Conservation (phyloP, 2,113 vertebrate genomes). For the Alosa alosa region DNA sequence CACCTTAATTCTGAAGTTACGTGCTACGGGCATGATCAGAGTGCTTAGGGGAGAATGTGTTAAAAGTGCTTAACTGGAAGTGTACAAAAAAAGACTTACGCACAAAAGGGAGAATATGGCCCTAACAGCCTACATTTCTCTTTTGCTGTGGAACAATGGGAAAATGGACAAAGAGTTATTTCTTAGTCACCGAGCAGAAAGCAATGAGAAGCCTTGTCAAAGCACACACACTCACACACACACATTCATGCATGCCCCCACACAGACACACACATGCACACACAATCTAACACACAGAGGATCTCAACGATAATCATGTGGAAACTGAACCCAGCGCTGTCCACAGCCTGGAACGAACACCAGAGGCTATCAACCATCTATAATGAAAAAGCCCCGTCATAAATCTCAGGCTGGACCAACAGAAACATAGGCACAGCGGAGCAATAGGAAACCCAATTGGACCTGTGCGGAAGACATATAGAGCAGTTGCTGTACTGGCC, state of each 20-base stretch:
- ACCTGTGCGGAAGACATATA: not conserved
- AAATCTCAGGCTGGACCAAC: slow-evolving; percentile 37
- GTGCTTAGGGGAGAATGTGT: too few relatives aligned
- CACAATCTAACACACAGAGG: not conserved
- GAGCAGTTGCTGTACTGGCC: not conserved
- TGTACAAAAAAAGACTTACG: too few relatives aligned
- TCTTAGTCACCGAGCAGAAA: too few relatives aligned
- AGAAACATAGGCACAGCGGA: slow-evolving; percentile 22
- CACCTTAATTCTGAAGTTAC: too few relatives aligned
- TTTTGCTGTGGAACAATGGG: too few relatives aligned
- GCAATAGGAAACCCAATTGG: slow-evolving; percentile 28
- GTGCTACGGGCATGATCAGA: too few relatives aligned
- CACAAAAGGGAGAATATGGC: too few relatives aligned
- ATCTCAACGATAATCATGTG: not conserved
- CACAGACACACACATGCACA: not conserved
- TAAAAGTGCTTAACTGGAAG: too few relatives aligned
- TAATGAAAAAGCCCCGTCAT: slow-evolving; percentile 41
- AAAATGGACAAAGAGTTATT: too few relatives aligned
- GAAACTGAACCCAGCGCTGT: slow-evolving; percentile 14
- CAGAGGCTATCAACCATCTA: slow-evolving; percentile 42
- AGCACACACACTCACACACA: slow-evolving; percentile 5
- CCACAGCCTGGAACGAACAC: slow-evolving; percentile 12
- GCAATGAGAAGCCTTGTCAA: not conserved
- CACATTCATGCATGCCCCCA: not conserved
- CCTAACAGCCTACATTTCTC: too few relatives aligned